phyloP scores from a whole-genome alignment of 2,797 vertebrate species.

The Benthosema pterotum region DNA sequence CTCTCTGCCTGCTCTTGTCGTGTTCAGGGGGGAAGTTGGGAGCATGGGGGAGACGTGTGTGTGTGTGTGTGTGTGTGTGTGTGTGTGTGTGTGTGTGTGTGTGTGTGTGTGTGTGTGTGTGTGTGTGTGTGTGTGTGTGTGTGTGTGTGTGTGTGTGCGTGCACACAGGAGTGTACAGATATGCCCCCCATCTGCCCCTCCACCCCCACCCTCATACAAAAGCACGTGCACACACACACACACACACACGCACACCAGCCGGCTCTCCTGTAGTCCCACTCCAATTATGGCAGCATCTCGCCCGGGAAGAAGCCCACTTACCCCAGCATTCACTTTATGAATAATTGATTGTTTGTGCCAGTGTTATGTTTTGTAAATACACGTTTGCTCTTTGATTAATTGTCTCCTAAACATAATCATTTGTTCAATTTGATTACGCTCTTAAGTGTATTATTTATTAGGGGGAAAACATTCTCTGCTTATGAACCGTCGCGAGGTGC shows the following conservation, averaged over 20 bases:
- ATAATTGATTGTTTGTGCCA: slow-evolving; percentile 82
- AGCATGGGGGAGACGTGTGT: slow-evolving; percentile 53
- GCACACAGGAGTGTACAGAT: not conserved
- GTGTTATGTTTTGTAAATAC: slow-evolving; percentile 80
- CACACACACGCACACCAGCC: slow-evolving; percentile 43
- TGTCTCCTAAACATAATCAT: slow-evolving; percentile 78
- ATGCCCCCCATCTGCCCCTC: too few relatives aligned
- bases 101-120: too few relatives aligned
- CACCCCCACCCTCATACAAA: not conserved
- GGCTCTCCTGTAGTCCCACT: slow-evolving; percentile 70
- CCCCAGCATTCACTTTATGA: slow-evolving; percentile 74
- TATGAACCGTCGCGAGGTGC: slow-evolving; percentile 61
- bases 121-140: too few relatives aligned
- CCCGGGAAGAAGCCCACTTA: slow-evolving; percentile 79
- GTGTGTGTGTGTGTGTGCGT: too few relatives aligned
- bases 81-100: too few relatives aligned
- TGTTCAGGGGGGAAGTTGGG: slow-evolving; percentile 68
- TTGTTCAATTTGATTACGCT: slow-evolving; percentile 78
- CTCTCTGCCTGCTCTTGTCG: slow-evolving; percentile 68
- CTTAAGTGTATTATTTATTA: slow-evolving; percentile 79
- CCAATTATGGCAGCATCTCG: slow-evolving; percentile 81
- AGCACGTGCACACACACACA: not conserved
- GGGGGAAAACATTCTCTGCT: slow-evolving; percentile 57
- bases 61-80: too few relatives aligned
- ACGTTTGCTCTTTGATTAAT: slow-evolving; percentile 76